phyloP scores from a whole-genome alignment of 2,113 vertebrate genomes.

The Prochilodus magdalenae region DNA sequence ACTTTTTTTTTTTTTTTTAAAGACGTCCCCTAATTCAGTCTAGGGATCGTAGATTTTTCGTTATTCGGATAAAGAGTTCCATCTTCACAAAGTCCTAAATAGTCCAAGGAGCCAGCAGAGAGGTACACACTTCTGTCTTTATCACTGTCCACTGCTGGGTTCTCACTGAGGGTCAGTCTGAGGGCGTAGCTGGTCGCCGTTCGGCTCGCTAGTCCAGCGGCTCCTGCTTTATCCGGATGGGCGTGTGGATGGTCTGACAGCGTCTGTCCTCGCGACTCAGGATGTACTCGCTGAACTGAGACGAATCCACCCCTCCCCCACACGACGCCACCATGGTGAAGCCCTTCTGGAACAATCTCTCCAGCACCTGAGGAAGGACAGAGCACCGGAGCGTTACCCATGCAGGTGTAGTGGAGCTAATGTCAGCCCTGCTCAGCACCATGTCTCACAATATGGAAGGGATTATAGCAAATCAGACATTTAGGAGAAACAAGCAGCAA shows the following conservation, averaged over 20 bases:
- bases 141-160: slow-evolving; percentile 1
- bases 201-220: slow-evolving; percentile 87
- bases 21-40: slow-evolving; percentile 11
- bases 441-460: not conserved
- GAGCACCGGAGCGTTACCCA: slow-evolving; percentile 20
- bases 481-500: not conserved
- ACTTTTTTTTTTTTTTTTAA: slow-evolving; percentile 2
- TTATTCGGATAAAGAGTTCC: slow-evolving; percentile 12
- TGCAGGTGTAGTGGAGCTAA: not conserved
- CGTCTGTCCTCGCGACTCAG: slow-evolving; percentile 93
- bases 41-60: not conserved
- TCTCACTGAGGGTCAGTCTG: not conserved
- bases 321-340: slow-evolving; percentile 94
- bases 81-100: slow-evolving; percentile 13
- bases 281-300: slow-evolving; percentile 99
- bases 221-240: slow-evolving; percentile 99
- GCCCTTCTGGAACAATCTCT: slow-evolving; percentile 96
- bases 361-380: slow-evolving; percentile 84
- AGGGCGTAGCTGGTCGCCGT: slow-evolving; percentile 38
- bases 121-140: not conserved
- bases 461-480: not conserved
- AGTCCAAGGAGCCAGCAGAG: slow-evolving; percentile 10
- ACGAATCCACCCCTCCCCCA: slow-evolving; percentile 96
- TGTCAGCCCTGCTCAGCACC: not conserved
- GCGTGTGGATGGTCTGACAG: slow-evolving; percentile 86